Evolutionary conservation across 2,797 vertebrate species (phyloP).

Genomic region (Zalophus californianus): DNA sequence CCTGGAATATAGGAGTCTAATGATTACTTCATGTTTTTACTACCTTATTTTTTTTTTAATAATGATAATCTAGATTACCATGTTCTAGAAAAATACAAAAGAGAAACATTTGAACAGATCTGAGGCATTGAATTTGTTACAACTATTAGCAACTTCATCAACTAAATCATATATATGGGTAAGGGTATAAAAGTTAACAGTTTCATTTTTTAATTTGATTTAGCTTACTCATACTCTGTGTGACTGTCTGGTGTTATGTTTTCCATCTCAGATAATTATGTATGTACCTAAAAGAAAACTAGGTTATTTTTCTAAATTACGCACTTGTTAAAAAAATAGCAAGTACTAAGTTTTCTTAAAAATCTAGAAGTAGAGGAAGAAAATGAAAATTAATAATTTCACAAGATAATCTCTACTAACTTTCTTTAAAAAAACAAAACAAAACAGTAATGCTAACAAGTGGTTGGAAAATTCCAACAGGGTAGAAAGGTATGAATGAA

Average conservation of each 20-base stretch:
- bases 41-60: background rate
- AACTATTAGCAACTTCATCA: background rate
- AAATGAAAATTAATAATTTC: constrained; percentile 61
- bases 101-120: background rate
- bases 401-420: background rate
- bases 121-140: constrained; percentile 33
- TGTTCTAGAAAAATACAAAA: constrained; percentile 53
- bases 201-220: constrained; percentile 12
- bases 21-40: background rate
- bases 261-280: background rate
- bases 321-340: constrained; percentile 1
- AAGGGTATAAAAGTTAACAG: background rate
- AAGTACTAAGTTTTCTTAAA: constrained; percentile 38
- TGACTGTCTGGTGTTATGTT: background rate
- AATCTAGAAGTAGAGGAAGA: background rate
- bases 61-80: background rate
- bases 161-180: background rate
- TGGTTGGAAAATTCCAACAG: constrained; percentile 44
- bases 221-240: background rate
- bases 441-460: background rate
- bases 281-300: background rate
- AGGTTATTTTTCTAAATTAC: constrained; percentile 43
- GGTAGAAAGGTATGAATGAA: background rate
- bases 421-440: background rate
- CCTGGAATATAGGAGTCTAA: background rate